A percentile compares a stretch with the other conserved stretches of the same genome.
phyloP scores from a whole-genome alignment of 1,140 invertebrate genomes.

The Caligus rogercresseyi region DNA sequence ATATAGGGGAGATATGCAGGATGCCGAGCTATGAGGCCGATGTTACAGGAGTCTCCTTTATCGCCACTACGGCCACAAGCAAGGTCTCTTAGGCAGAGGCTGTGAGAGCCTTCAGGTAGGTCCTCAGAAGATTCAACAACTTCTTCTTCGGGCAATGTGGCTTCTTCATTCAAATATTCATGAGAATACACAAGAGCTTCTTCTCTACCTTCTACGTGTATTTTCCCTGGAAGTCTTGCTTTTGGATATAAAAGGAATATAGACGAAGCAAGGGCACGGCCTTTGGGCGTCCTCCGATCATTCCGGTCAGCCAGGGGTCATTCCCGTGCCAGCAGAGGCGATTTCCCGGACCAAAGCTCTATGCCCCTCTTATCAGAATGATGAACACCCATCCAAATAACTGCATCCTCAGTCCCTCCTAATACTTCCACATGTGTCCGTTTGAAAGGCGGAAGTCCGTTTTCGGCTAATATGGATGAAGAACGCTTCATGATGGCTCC shows the following conservation, averaged over 20 bases:
- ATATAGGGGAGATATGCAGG: conserved; percentile 31
- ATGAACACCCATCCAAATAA: conserved; percentile 35
- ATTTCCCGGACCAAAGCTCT: conserved; percentile 35
- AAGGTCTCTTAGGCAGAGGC: conserved; percentile 32
- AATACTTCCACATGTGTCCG: conserved; percentile 32
- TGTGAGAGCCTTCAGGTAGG: conserved; percentile 24
- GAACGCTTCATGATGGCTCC: conserved; percentile 33
- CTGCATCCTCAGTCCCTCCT: conserved; percentile 33
- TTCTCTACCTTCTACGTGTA: conserved; percentile 22
- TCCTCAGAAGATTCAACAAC: background rate
- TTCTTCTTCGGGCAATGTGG: conserved; percentile 22
- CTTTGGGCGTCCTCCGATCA: conserved; percentile 36
- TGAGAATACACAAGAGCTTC: background rate
- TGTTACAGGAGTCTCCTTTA: conserved; percentile 36
- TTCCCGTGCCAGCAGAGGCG: conserved; percentile 38
- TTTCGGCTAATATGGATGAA: conserved; percentile 29
- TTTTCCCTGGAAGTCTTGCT: conserved; percentile 27
- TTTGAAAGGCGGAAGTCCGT: conserved; percentile 31
- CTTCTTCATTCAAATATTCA: conserved; percentile 26
- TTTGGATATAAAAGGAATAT: conserved; percentile 34
- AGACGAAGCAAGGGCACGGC: conserved; percentile 33
- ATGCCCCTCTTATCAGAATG: conserved; percentile 34
- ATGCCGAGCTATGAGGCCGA: conserved; percentile 35
- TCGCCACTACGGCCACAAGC: conserved; percentile 37
- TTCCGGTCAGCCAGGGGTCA: conserved; percentile 35